These are phyloP conservation scores for Indicator maculatus DNA, from an alignment of 2,113 vertebrate species.

Conservation along the genomic window DNA sequence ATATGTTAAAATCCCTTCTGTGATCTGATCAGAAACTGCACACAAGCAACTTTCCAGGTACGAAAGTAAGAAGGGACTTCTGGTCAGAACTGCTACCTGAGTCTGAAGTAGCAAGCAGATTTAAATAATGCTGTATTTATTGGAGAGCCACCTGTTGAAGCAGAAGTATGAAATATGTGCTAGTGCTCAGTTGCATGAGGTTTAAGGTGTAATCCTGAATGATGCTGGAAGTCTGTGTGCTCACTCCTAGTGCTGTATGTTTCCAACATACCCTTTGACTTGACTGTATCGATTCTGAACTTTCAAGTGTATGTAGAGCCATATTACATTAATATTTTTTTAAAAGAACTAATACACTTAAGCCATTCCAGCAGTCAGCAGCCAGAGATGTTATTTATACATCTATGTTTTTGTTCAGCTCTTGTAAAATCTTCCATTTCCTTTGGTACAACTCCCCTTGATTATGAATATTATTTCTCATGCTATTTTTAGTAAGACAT, in stretches of 20 bases:
- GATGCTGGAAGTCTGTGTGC: neutral
- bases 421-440: constrained; percentile 31
- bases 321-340: neutral
- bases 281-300: neutral
- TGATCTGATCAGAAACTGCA: neutral
- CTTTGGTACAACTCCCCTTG: neutral
- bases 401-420: neutral
- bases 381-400: neutral
- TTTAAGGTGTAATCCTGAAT: neutral
- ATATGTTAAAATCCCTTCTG: neutral
- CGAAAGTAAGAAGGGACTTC: neutral
- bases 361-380: neutral
- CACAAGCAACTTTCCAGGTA: neutral
- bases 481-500: constrained; percentile 29
- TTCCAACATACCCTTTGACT: neutral
- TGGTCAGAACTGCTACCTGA: neutral
- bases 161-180: neutral
- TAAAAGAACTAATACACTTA: neutral
- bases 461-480: constrained; percentile 10
- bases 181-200: neutral
- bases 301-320: neutral
- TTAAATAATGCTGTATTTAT: neutral
- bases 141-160: neutral
- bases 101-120: neutral
- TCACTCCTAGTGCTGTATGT: neutral